Conservation (phyloP, 2,113 vertebrate species). For the Megaceryle torquata region DNA sequence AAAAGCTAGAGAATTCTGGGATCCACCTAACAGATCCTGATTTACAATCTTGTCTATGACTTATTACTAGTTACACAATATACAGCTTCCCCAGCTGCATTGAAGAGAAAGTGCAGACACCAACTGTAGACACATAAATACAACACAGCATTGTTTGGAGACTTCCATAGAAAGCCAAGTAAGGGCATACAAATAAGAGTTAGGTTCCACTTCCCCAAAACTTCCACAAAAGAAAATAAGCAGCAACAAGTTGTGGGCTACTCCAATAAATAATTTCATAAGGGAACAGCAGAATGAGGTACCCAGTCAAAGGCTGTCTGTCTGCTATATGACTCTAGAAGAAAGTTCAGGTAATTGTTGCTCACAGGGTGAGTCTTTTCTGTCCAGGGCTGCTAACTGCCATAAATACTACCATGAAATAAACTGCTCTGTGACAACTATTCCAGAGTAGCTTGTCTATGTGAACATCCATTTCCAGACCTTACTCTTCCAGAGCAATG, state of each 20-base stretch:
- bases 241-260: background rate
- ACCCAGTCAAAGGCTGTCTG: background rate
- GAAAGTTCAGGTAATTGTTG: background rate
- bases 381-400: background rate
- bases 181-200: background rate
- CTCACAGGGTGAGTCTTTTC: background rate
- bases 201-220: background rate
- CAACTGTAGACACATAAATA: background rate
- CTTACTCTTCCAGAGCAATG: background rate
- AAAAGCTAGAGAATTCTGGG: background rate
- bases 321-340: background rate
- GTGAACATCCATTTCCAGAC: background rate
- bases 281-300: background rate
- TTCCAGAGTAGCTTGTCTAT: background rate
- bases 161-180: background rate
- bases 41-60: background rate
- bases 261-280: background rate
- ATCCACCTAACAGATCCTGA: background rate
- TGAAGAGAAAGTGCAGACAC: background rate
- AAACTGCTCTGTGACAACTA: background rate
- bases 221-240: background rate
- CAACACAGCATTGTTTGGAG: background rate
- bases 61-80: background rate
- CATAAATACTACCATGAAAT: background rate
- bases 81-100: background rate